These are phyloP conservation scores for Balearica regulorum DNA, from an alignment of 2,797 vertebrate species.

Conservation along the genomic window DNA sequence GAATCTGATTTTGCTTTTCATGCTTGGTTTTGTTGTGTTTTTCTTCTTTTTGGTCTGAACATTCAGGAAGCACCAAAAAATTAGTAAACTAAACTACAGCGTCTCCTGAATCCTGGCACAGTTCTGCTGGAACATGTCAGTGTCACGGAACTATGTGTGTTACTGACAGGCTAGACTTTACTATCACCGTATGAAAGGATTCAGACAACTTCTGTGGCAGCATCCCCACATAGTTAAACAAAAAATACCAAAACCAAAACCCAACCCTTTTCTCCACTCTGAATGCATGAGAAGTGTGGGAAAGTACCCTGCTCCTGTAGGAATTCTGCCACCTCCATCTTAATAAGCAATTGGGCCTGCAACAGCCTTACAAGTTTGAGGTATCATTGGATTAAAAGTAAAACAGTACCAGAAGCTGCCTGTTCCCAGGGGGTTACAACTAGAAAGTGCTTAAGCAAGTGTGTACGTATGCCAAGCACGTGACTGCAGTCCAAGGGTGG, in stretches of 20 bases:
- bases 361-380: background rate
- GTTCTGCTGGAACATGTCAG: background rate
- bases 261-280: background rate
- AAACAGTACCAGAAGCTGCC: background rate
- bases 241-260: background rate
- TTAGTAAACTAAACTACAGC: background rate
- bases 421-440: background rate
- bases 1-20: background rate
- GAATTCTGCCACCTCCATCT: background rate
- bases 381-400: background rate
- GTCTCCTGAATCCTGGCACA: background rate
- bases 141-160: background rate
- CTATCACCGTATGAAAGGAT: background rate
- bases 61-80: background rate
- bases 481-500: background rate
- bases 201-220: background rate
- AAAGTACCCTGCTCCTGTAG: background rate
- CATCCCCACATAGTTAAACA: background rate
- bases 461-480: accelerated
- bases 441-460: background rate
- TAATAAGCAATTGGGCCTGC: background rate
- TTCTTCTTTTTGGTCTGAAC: background rate
- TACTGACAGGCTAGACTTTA: background rate
- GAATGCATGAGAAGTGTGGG: background rate
- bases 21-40: background rate